These are phyloP conservation scores for Oreochromis spilurus DNA, from an alignment of 2,113 vertebrate genomes.

Conservation along the genomic window DNA sequence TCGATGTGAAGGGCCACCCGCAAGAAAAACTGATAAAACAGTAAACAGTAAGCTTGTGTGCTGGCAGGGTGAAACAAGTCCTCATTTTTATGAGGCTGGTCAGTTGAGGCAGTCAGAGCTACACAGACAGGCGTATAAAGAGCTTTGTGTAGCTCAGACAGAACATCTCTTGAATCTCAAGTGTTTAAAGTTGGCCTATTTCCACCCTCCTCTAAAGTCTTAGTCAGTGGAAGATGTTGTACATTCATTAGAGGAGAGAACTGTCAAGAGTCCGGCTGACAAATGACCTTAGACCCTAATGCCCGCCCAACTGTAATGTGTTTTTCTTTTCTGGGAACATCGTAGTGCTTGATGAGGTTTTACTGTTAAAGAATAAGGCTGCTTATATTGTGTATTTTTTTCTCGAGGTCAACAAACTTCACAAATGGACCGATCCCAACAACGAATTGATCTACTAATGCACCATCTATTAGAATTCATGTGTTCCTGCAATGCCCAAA, in stretches of 20 bases:
- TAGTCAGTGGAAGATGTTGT: constrained; percentile 2
- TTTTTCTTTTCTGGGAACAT: not conserved
- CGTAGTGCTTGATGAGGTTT: not conserved
- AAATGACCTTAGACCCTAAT: constrained; percentile 21
- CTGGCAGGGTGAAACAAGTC: not conserved
- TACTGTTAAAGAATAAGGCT: not conserved
- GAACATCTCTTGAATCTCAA: constrained; percentile 37
- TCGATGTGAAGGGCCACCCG: not conserved
- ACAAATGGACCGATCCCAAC: not conserved
- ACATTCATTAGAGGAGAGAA: constrained; percentile 39
- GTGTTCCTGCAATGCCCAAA: not conserved
- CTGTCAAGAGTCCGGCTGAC: constrained; percentile 9
- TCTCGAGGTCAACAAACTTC: not conserved
- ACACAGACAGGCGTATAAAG: not conserved
- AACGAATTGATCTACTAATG: not conserved
- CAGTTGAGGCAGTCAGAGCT: not conserved
- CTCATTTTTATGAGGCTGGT: not conserved
- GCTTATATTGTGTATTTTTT: not conserved
- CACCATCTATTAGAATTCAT: not conserved
- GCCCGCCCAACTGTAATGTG: not conserved
- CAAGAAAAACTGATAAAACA: not conserved
- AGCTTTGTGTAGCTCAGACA: not conserved
- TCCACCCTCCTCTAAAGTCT: constrained; percentile 4
- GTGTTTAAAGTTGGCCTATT: constrained; percentile 37
- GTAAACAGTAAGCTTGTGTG: not conserved